These are phyloP conservation scores for Aporophyla nigra DNA, from an alignment of 2,888 invertebrate species.

Conservation along the genomic window DNA sequence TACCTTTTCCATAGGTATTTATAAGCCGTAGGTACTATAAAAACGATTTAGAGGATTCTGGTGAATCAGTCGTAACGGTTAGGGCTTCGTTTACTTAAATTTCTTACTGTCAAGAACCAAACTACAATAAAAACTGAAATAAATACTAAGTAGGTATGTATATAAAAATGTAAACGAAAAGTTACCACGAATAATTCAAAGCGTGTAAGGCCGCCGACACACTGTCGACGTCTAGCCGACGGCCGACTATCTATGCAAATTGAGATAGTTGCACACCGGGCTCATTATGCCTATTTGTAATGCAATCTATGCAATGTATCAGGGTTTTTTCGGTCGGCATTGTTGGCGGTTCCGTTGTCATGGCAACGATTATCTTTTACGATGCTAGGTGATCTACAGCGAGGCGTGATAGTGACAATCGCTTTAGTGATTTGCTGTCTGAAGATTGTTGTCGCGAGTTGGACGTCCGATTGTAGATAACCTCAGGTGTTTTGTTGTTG, in stretches of 20 bases:
- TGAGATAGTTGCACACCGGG: slow-evolving; percentile 77
- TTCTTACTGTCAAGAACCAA: background rate
- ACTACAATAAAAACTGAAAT: background rate
- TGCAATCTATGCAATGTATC: slow-evolving; percentile 90
- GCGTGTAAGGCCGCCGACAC: slow-evolving; percentile 42
- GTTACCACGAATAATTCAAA: slow-evolving; percentile 44
- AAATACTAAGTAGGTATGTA: background rate
- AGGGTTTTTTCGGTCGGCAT: slow-evolving; percentile 82
- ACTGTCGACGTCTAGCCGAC: slow-evolving; percentile 61
- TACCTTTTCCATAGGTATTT: background rate
- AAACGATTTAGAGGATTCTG: background rate
- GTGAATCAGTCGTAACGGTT: background rate
- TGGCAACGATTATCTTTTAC: slow-evolving; percentile 82
- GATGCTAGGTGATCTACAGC: slow-evolving; percentile 66
- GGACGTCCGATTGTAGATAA: slow-evolving; percentile 29
- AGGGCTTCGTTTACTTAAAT: background rate
- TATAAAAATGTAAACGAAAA: slow-evolving; percentile 9
- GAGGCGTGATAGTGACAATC: slow-evolving; percentile 56
- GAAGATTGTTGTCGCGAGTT: slow-evolving; percentile 44
- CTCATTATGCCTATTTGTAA: slow-evolving; percentile 87
- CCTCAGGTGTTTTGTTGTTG: background rate
- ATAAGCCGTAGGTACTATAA: background rate
- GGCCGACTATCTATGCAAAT: slow-evolving; percentile 87
- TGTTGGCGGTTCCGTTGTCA: slow-evolving; percentile 83
- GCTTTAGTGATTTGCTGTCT: slow-evolving; percentile 45